Evolutionary conservation across 53 echinoderm and acorn worm species (phyloP), one percentile per base, ranked within the genome.

Genomic region (Echinarachnius parma): DNA sequence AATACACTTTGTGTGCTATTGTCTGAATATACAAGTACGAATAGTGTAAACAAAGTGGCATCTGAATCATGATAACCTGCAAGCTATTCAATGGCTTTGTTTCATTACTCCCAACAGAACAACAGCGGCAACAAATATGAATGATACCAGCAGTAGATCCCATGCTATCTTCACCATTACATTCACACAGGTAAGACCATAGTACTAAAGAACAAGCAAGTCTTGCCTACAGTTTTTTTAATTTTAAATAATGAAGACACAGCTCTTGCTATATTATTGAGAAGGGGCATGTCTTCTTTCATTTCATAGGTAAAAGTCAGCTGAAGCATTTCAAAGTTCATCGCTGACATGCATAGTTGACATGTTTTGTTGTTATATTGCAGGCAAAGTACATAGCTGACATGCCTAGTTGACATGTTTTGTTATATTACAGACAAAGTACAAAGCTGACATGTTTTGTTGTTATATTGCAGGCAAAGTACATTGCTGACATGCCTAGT

Each of bases 401-500:
- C 56, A 84, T 95, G 96, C 96, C 96, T 9, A 95, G 96, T 85
- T n/a, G n/a, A n/a, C n/a, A n/a, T n/a, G n/a, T n/a, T n/a, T n/a
- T n/a, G n/a, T n/a, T n/a, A n/a, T n/a, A n/a, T n/a, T n/a, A n/a
- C 75, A 87, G 90, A 90, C 90, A 45, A 91, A 87, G 68, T 82
- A 87, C 49, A 83, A 78, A 71, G 83, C 78, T 55, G 87, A 87
- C 56, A 84, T 95, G 96, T 90, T 90, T 9, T 91, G 96, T 85
- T n/a, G n/a, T n/a, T n/a, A n/a, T n/a, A n/a, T n/a, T n/a, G n/a
- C 75, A 87, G 90, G 96, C 90, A 45, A 91, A 87, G 68, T 82
- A 87, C 49, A 83, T 81, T 77, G 83, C 78, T 55, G 87, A 87
- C 56, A 84, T 95, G 96, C 96, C 96, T 9, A 95, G 96, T 85